Conservation (phyloP, 2,888 invertebrate species). For the Synanthedon myopaeformis region DNA sequence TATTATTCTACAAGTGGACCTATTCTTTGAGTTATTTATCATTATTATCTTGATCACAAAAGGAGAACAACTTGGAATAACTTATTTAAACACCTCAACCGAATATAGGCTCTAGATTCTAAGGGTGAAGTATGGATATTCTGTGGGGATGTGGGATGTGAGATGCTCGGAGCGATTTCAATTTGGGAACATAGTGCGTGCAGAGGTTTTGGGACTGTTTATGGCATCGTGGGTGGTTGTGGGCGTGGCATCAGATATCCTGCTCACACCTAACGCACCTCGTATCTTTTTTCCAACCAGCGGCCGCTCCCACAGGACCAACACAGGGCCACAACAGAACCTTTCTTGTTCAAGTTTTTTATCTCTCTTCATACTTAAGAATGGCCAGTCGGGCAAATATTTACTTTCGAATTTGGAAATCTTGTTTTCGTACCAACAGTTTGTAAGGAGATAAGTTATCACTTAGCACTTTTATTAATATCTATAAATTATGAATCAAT, state of each 20-base stretch:
- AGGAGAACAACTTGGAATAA: constrained; percentile 57
- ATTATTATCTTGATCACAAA: constrained; percentile 66
- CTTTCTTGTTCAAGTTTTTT: constrained; percentile 65
- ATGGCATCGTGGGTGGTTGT: constrained; percentile 69
- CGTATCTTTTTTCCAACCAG: constrained; percentile 31
- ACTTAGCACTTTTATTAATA: background rate
- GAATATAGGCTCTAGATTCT: constrained; percentile 32
- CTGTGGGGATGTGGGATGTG: constrained; percentile 17
- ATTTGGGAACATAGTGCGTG: constrained; percentile 69
- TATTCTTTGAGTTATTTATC: constrained; percentile 66
- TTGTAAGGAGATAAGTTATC: constrained; percentile 35
- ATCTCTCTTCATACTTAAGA: constrained; percentile 55
- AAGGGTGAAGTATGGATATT: constrained; percentile 27
- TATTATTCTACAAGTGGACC: constrained; percentile 61
- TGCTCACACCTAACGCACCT: constrained; percentile 19
- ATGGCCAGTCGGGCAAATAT: constrained; percentile 67
- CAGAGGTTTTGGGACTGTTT: constrained; percentile 69
- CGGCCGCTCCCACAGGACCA: constrained; percentile 66
- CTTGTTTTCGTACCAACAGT: constrained; percentile 57
- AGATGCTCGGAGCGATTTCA: constrained; percentile 62
- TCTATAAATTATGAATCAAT: no score
- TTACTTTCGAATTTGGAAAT: constrained; percentile 67
- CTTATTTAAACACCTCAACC: constrained; percentile 47
- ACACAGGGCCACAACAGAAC: no score
- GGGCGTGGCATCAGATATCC: constrained; percentile 55